Base-by-base conservation (phyloP, 2,888 invertebrate genomes). In the Rhagonycha lutea region DNA sequence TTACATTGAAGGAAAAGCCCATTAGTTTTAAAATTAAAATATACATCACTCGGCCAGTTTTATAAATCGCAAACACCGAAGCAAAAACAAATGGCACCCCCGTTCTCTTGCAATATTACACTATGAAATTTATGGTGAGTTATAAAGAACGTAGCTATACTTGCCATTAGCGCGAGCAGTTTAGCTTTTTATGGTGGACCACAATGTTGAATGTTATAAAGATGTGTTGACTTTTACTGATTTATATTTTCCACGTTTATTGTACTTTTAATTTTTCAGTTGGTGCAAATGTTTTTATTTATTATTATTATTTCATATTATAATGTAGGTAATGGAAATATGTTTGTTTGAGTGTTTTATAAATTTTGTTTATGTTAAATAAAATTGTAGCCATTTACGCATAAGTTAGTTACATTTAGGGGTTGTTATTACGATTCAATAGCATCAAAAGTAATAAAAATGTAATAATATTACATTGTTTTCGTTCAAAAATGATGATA, bases 21-120 rank as follows among this genome's bases (percentile, higher is more conserved):
- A 86, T 86, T 87, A 87, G 86, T 86, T 86, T 86, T 85, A 85
- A 87, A 87, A 87, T 87, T 86, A 87, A 87, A 87, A 87, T 87
- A 87, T 87, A 87, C 87, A 87, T 86, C 86, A 87, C 85, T 84
- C 83, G 80, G 75, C 77, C 77, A 75, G 77, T 78, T 78, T 78
- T 78, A 78, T 78, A 78, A 73, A 73, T 75, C 76, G 81, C 82
- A 84, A 82, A 84, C 84, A 84, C 85, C 84, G 83, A 85, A 85
- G 85, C 84, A 86, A 85, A 85, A 85, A 85, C 85, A 85, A 86
- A 86, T 83, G 85, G 86, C 84, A 80, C 83, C 83, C 83, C 83
- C 83, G 85, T 84, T 85, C 81, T 83, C 84, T 84, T 84, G 84
- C 85, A 84, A 86, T 86, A 86, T 86, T 86, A 86, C 85, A 85